These are phyloP conservation scores for Trachelus stipa DNA, from an alignment of 2,888 invertebrate species.

Conservation along the genomic window DNA sequence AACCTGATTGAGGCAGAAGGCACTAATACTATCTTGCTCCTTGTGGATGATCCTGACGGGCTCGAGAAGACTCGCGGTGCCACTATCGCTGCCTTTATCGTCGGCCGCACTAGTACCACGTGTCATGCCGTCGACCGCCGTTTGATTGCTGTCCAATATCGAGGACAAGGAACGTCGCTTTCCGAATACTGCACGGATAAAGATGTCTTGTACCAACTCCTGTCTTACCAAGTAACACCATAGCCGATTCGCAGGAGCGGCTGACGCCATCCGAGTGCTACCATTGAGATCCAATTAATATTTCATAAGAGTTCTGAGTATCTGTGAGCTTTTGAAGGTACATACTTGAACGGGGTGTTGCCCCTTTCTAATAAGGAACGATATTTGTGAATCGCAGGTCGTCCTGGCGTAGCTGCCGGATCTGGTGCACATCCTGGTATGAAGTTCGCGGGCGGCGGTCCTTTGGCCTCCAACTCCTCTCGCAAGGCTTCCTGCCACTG, in stretches of 20 bases:
- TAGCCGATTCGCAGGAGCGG: conserved; percentile 83
- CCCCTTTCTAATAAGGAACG: conserved; percentile 89
- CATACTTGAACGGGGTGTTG: conserved; percentile 92
- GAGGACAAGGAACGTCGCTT: conserved; percentile 75
- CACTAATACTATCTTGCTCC: conserved; percentile 97
- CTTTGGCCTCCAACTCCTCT: conserved; percentile 80
- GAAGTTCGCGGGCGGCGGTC: conserved; percentile 85
- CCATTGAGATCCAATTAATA: conserved; percentile 5
- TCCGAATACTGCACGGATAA: conserved; percentile 95
- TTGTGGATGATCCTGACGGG: conserved; percentile 97
- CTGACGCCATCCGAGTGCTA: conserved; percentile 75
- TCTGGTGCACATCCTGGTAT: conserved; percentile 93
- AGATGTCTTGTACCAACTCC: conserved; percentile 92
- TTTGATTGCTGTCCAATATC: conserved; percentile 66
- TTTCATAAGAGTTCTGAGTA: neutral
- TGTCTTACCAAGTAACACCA: conserved; percentile 96
- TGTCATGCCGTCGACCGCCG: conserved; percentile 51
- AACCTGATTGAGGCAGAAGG: conserved; percentile 96
- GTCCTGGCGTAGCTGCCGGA: conserved; percentile 68
- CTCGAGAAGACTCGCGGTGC: conserved; percentile 72
- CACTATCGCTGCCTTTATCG: conserved; percentile 62
- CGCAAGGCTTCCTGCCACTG: conserved; percentile 89
- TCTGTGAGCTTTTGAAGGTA: conserved; percentile 26
- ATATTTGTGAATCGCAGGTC: conserved; percentile 94
- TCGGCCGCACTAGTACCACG: conserved; percentile 55